Evolutionary conservation across 1,140 invertebrate species (phyloP).

Genomic region (Diachasmimorpha longicaudata): DNA sequence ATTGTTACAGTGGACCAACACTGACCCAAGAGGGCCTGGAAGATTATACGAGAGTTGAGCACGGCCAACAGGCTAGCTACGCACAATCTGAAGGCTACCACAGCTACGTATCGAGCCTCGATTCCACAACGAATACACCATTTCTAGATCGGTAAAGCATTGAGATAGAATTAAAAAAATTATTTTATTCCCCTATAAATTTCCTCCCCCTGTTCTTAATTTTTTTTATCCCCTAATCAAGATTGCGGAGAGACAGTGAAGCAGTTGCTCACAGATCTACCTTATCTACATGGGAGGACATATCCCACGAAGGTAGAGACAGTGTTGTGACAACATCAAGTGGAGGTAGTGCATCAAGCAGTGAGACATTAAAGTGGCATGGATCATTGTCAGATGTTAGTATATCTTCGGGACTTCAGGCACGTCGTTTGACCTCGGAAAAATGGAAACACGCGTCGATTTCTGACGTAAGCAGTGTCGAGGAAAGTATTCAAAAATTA

Average conservation of each 20-base stretch:
- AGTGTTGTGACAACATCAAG: constrained; percentile 73
- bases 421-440: constrained; percentile 40
- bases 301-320: constrained; percentile 67
- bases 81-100: constrained; percentile 84
- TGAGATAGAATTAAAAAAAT: background rate
- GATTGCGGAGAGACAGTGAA: constrained; percentile 68
- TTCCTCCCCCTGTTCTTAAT: background rate
- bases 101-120: constrained; percentile 81
- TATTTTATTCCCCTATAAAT: background rate
- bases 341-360: constrained; percentile 75
- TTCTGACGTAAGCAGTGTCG: constrained; percentile 54
- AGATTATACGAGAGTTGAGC: constrained; percentile 73
- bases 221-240: constrained; percentile 28
- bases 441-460: constrained; percentile 56
- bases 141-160: constrained; percentile 72
- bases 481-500: constrained; percentile 40
- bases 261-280: constrained; percentile 62
- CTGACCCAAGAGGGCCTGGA: constrained; percentile 74
- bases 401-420: constrained; percentile 64
- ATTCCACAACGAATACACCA: constrained; percentile 74
- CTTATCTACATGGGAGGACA: constrained; percentile 60
- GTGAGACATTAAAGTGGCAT: constrained; percentile 84
- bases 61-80: constrained; percentile 78
- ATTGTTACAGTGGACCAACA: constrained; percentile 54
- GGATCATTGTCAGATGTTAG: constrained; percentile 80